Conservation (phyloP, 1,140 invertebrate genomes). For the Drosophila yakuba region DNA sequence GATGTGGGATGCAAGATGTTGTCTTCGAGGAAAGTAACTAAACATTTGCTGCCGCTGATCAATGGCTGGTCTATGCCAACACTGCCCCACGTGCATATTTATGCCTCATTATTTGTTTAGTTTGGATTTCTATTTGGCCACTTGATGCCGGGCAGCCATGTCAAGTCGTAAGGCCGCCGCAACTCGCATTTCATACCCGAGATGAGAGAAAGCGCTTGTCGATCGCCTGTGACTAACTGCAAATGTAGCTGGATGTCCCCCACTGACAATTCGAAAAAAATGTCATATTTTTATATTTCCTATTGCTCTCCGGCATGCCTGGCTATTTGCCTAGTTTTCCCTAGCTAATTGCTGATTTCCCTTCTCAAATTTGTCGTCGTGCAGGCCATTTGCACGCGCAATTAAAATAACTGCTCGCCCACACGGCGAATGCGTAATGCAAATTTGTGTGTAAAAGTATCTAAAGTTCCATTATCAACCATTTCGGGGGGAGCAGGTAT, state of each 20-base stretch:
- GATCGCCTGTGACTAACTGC: slow-evolving; percentile 65
- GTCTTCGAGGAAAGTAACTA: slow-evolving; percentile 60
- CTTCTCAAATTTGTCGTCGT: slow-evolving; percentile 40
- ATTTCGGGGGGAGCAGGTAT: slow-evolving; percentile 2
- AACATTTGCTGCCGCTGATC: slow-evolving; percentile 25
- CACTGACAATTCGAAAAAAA: slow-evolving; percentile 4
- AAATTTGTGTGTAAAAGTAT: slow-evolving; percentile 54
- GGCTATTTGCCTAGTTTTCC: slow-evolving; percentile 9
- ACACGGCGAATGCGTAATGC: slow-evolving; percentile 62
- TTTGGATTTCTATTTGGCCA: slow-evolving; percentile 76
- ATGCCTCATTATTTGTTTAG: slow-evolving; percentile 80
- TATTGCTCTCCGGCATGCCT: slow-evolving; percentile 13
- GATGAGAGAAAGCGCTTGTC: slow-evolving; percentile 66
- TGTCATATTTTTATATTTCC: slow-evolving; percentile 29
- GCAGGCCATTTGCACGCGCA: slow-evolving; percentile 43
- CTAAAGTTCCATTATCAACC: slow-evolving; percentile 41
- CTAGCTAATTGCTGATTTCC: slow-evolving; percentile 50
- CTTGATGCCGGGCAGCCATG: slow-evolving; percentile 33
- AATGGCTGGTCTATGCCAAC: slow-evolving; percentile 32
- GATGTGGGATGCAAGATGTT: background rate
- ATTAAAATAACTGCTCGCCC: slow-evolving; percentile 75
- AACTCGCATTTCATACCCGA: slow-evolving; percentile 54
- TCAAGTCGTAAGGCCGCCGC: slow-evolving; percentile 52
- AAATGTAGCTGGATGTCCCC: slow-evolving; percentile 22
- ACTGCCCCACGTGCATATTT: slow-evolving; percentile 71